Evolutionary conservation across 2,888 invertebrate genomes (phyloP).

Genomic region (Plebejus melissa): DNA sequence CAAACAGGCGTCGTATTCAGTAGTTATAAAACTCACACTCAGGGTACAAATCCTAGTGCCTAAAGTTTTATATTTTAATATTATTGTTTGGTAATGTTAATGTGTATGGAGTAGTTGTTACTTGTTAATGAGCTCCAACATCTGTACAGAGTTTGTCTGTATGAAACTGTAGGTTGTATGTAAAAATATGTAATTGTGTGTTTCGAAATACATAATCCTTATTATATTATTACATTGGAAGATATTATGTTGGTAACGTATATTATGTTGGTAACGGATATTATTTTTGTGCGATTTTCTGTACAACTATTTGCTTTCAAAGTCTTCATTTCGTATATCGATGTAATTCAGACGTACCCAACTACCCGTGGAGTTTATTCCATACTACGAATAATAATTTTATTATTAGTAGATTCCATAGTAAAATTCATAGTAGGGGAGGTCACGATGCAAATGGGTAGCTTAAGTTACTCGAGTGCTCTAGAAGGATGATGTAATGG

Average conservation of each 20-base stretch:
- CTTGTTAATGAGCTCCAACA: not conserved
- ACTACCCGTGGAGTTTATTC: too few relatives aligned
- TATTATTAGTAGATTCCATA: too few relatives aligned
- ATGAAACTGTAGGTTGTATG: not conserved
- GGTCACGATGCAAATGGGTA: not conserved
- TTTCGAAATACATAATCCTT: too few relatives aligned
- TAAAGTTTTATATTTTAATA: slow-evolving; percentile 6
- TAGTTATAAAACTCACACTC: not conserved
- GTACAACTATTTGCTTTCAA: not conserved
- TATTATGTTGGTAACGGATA: not conserved
- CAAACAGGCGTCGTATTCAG: not conserved
- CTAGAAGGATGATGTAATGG: not conserved
- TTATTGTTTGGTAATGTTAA: not conserved
- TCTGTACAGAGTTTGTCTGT: not conserved
- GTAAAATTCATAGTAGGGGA: not conserved
- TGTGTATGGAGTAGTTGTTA: not conserved
- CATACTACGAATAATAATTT: too few relatives aligned
- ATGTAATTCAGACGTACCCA: too few relatives aligned
- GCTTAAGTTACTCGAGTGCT: not conserved
- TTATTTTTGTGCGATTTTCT: not conserved
- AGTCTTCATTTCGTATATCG: not conserved
- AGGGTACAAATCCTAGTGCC: slow-evolving; percentile 3
- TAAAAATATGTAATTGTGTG: too few relatives aligned
- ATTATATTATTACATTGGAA: too few relatives aligned
- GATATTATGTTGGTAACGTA: not conserved